Conservation (phyloP, 1,140 invertebrate species). For the roundworm (Caenorhabditis elegans) region DNA sequence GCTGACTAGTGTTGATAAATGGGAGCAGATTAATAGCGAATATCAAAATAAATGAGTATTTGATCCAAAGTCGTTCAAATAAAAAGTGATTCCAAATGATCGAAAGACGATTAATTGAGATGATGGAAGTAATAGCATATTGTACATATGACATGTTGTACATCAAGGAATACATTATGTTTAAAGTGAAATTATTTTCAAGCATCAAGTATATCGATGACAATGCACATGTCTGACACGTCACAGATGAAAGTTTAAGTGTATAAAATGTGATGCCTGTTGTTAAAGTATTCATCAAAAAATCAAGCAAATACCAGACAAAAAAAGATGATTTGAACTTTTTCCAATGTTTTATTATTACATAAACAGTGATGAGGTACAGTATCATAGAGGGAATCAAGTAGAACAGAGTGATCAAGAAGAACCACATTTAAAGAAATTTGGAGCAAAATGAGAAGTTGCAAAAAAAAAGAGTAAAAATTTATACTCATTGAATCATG, state of each 20-base stretch:
- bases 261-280: not conserved
- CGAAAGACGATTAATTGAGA: not conserved
- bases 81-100: not conserved
- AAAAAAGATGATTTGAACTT: not conserved
- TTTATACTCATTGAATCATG: too few species aligned
- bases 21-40: not conserved
- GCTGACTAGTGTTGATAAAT: not conserved
- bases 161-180: not conserved
- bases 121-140: not conserved
- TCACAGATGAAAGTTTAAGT: not conserved
- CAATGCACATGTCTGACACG: not conserved
- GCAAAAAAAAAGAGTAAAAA: too few species aligned
- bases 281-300: not conserved
- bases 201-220: not conserved
- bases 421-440: not conserved
- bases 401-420: not conserved
- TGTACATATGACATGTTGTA: slow-evolving; percentile 3
- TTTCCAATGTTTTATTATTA: not conserved
- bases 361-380: not conserved
- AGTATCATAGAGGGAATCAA: not conserved
- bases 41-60: not conserved
- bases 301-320: not conserved
- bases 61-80: not conserved
- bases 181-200: not conserved
- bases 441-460: not conserved